Percentiles rank a stretch among this genome's conserved stretches.
phyloP scores from a whole-genome alignment of 1,140 invertebrate species.

The Zaprionus capensis region DNA sequence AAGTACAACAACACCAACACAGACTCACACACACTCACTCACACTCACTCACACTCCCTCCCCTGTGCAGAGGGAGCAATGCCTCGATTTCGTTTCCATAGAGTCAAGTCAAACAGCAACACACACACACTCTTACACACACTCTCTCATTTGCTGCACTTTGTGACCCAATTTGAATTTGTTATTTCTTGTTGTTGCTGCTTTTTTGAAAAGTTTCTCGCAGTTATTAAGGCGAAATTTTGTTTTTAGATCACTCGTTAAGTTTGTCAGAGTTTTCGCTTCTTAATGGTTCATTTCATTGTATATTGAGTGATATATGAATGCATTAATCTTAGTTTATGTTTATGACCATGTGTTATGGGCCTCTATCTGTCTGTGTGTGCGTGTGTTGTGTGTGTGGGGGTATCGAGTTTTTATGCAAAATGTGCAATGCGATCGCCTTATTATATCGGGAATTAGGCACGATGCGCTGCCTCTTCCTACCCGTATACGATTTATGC shows the following conservation, averaged over 20 bases:
- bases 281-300: conserved; percentile 58
- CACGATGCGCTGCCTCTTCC: conserved; percentile 52
- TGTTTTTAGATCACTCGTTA: conserved; percentile 41
- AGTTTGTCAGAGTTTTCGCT: conserved; percentile 22
- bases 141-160: conserved; percentile 51
- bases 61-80: not conserved
- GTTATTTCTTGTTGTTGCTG: conserved; percentile 8
- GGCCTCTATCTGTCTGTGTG: not conserved
- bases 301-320: conserved; percentile 77
- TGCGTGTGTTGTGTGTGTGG: conserved; percentile 23
- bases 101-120: conserved; percentile 10
- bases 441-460: conserved; percentile 17
- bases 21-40: conserved; percentile 29
- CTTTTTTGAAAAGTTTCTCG: conserved; percentile 36
- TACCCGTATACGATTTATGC: conserved; percentile 37
- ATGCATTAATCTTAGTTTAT: conserved; percentile 81
- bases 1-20: conserved; percentile 61
- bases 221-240: conserved; percentile 58
- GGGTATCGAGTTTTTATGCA: conserved; percentile 59
- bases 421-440: conserved; percentile 61
- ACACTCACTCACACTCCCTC: conserved; percentile 19
- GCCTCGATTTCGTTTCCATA: conserved; percentile 29
- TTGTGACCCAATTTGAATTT: conserved; percentile 74
- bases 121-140: conserved; percentile 24
- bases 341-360: conserved; percentile 57